Base-by-base conservation (phyloP, 2,888 invertebrate genomes). In the Perdita meconis region DNA sequence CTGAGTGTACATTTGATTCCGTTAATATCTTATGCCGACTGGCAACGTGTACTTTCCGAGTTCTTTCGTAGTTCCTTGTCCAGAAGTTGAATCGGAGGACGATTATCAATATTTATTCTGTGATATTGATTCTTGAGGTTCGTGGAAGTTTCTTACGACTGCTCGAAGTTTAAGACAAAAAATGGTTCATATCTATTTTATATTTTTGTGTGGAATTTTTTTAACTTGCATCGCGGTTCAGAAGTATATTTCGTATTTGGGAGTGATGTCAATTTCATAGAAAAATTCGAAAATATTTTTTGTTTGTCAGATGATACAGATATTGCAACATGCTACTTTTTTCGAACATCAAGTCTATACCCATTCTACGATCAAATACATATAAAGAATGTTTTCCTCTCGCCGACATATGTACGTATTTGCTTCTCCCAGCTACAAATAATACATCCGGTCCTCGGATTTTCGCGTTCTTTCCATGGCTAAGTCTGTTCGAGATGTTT, bases 341-440 rank as follows among this genome's bases (percentile, higher is more conserved):
- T 8, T 24, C 50, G 70, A n/a, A n/a, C n/a, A n/a, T n/a, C 56
- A 53, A 56, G 70, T 78, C 61, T 70, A 61, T 65, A 63, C 61
- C 60, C 70, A 65, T 69, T 60, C 44, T 34, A 10, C 57, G 78
- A 78, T 78, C 66, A 77, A 71, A 71, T 66, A 78, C 53, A 66
- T n/a, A n/a, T n/a, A 77, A 77, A 42, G 50, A 30, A 66, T 57
- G 51, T 44, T 66, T 38, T 16, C 56, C 13, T 57, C 70, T 26
- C 36, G 26, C 2, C 30, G 5, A n/a, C 22, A 10, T 56, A 24
- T 51, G 16, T 40, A 53, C 24, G 12, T 59, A 55, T 73, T 74
- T 67, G 47, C 66, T 34, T 38, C 51, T 50, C 8, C 22, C 67
- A 13, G 12, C 38, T 47, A 16, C 63, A 64, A 77, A 60, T 38